Evolutionary conservation across 2,797 vertebrate genomes (phyloP).

Genomic region (Melanotaenia parkinsoni): DNA sequence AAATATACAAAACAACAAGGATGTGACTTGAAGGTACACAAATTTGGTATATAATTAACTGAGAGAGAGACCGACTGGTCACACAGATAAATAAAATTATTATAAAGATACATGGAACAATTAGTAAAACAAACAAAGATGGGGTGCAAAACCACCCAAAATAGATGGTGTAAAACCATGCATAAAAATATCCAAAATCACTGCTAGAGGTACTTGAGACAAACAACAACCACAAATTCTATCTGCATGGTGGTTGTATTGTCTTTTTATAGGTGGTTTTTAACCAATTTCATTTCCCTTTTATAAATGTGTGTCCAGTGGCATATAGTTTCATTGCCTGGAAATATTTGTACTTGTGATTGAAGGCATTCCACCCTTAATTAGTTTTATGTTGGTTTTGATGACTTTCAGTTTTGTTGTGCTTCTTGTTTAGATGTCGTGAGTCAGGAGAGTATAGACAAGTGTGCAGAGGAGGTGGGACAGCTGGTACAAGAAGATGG

Average conservation of each 20-base stretch:
- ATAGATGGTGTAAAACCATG: not conserved
- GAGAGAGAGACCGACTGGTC: not conserved
- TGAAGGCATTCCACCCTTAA: not conserved
- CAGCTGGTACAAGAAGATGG: conserved; percentile 80
- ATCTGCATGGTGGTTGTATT: not conserved
- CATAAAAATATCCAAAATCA: not conserved
- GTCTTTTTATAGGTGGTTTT: not conserved
- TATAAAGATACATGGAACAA: not conserved
- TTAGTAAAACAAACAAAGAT: not conserved
- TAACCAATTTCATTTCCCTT: not conserved
- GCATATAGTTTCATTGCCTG: not conserved
- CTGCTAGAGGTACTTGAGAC: not conserved
- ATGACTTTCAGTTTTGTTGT: not conserved
- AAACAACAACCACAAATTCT: not conserved
- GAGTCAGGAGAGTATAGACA: conserved; percentile 83
- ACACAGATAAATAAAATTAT: not conserved
- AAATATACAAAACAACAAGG: not conserved
- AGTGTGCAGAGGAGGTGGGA: conserved; percentile 77
- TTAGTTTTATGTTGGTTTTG: not conserved
- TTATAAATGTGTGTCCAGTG: not conserved
- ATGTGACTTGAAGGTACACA: not conserved
- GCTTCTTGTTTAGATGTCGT: conserved; percentile 76
- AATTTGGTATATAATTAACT: not conserved
- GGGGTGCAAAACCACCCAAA: not conserved
- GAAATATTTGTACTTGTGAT: not conserved